Evolutionary conservation across 2,113 vertebrate species (phyloP).

Genomic region (Cettia cetti): DNA sequence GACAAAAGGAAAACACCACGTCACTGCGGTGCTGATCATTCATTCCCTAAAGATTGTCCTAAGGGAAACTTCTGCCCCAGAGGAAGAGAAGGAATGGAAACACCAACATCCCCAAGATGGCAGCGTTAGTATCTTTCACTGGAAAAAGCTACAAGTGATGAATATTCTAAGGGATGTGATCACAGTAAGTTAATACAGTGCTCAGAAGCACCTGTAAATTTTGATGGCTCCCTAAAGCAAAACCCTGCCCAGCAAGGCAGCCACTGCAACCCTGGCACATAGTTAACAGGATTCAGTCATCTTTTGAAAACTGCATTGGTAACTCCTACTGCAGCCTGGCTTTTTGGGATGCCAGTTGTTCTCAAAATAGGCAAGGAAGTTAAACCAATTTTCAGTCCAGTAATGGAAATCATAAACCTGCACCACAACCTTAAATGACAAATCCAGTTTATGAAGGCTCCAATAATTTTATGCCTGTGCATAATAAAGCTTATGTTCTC

Average conservation of each 20-base stretch:
- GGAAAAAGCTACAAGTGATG: neutral
- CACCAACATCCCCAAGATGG: neutral
- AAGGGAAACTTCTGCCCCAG: neutral
- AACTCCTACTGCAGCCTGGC: neutral
- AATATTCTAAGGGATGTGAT: neutral
- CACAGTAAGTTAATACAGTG: neutral
- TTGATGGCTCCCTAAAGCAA: neutral
- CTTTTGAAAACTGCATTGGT: neutral
- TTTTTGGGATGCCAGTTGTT: neutral
- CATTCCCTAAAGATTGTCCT: neutral
- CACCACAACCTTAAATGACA: neutral
- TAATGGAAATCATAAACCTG: neutral
- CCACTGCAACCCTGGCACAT: neutral
- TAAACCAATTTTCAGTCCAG: neutral
- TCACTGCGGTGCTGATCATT: fast-evolving
- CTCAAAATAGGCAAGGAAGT: neutral
- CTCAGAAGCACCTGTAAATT: neutral
- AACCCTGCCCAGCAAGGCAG: neutral
- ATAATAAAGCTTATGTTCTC: neutral
- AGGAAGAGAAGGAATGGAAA: neutral
- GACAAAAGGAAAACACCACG: neutral
- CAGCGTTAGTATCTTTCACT: neutral
- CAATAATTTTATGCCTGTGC: neutral
- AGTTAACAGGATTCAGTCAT: neutral
- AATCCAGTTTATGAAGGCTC: neutral